Base-by-base conservation (phyloP, 2,888 invertebrate species). In the Baccha elongata region DNA sequence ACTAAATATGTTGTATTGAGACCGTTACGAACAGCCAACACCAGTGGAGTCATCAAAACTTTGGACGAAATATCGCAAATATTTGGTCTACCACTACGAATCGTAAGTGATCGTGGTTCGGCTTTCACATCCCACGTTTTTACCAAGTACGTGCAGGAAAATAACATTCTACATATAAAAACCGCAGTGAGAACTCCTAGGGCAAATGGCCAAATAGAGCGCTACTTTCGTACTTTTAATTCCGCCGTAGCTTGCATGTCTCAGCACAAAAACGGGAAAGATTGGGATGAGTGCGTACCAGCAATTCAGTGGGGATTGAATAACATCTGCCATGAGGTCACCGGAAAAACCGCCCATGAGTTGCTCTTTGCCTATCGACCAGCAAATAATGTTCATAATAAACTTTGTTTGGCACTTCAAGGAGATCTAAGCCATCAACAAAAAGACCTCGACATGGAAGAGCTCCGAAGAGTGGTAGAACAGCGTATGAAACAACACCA, bases 101-200 rank as follows among this genome's bases (percentile, higher is more conserved):
- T 64, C 17, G 46, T 79, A 40, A 74, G 87, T 3, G 85, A 87
- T 72, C 44, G 85, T 26, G 86, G 86, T 5, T 74, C 86, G 1
- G 86, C 86, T 1, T 87, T 76, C 65, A 86, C 76, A 0, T 81
- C 86, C 0, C 46, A 78, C 11, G 19, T 17, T 15, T 86, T 86
- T 67, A 68, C 76, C 26, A 35, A 81, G 2, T 85, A 85, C 48
- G 83, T 79, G 60, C 23, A 69, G 1, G 29, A 74, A n/a, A 60
- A 80, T 23, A 53, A 71, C 2, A 86, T 87, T 7, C 37, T 71
- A 50, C 86, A 3, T 67, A 62, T 62, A 3, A 62, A 62, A 35
- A 64, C 64, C 0, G 64, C 62, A 6, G 62, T 62, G 3, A 29
- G 46, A 62, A 62, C 46, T 1, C 62, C 62, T 23, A 62, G 62